These are phyloP conservation scores for Drosophila baimaii DNA, from an alignment of 1,140 invertebrate genomes.

Conservation along the genomic window DNA sequence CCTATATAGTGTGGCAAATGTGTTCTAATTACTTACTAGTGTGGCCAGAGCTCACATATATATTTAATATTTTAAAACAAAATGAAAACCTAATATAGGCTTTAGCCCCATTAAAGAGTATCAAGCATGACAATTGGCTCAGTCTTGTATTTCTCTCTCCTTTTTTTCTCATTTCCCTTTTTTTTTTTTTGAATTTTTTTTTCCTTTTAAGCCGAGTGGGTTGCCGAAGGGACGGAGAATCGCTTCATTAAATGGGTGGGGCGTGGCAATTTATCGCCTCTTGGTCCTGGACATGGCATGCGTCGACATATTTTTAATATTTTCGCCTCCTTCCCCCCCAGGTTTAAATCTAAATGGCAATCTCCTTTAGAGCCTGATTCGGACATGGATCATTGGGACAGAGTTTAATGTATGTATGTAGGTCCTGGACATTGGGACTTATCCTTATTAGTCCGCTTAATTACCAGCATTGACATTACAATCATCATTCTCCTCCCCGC, in stretches of 20 bases:
- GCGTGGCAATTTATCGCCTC: conserved; percentile 40
- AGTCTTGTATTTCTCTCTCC: not conserved
- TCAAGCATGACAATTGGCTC: conserved; percentile 5
- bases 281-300: conserved; percentile 49
- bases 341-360: not conserved
- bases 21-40: not conserved
- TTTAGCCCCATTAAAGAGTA: not conserved
- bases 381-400: conserved; percentile 22
- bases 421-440: not conserved
- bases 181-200: not conserved
- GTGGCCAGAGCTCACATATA: not conserved
- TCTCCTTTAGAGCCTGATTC: conserved; percentile 10
- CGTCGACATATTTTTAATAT: conserved; percentile 53
- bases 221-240: not conserved
- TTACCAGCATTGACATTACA: conserved; percentile 29
- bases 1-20: not conserved
- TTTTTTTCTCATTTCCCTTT: not conserved
- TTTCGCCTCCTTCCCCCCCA: not conserved
- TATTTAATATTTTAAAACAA: not conserved
- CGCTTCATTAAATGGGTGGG: conserved; percentile 11
- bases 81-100: not conserved
- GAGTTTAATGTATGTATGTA: not conserved
- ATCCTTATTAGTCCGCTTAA: conserved; percentile 20
- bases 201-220: not conserved
- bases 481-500: conserved; percentile 7